phyloP scores from a whole-genome alignment of 2,113 vertebrate species.

The Lepus timidus region DNA sequence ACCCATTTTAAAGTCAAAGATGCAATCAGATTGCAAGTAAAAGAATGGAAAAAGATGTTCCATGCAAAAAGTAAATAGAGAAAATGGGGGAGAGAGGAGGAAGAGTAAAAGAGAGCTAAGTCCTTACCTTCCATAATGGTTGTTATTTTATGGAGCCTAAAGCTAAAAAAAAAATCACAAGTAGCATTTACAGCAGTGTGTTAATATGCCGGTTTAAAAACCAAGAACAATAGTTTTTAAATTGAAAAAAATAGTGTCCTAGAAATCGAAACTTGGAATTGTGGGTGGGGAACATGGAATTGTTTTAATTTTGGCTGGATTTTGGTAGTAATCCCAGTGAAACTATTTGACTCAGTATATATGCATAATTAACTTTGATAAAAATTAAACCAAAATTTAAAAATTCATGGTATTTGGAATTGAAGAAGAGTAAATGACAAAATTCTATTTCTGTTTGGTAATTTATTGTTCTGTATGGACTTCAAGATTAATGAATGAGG shows the following conservation, averaged over 20 bases:
- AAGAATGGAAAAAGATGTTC: not conserved
- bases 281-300: not conserved
- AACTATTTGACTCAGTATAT: not conserved
- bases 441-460: not conserved
- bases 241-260: not conserved
- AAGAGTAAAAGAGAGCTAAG: not conserved
- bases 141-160: not conserved
- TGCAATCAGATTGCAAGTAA: not conserved
- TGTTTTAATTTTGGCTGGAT: not conserved
- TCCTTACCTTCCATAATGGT: not conserved
- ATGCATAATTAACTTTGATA: not conserved
- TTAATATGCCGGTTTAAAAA: not conserved
- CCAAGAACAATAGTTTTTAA: not conserved
- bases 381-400: constrained; percentile 25
- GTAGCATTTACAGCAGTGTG: not conserved
- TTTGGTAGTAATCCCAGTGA: not conserved
- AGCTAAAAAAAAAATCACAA: not conserved
- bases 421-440: not conserved
- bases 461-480: not conserved
- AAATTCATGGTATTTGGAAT: not conserved
- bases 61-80: not conserved
- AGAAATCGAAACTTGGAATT: not conserved
- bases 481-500: not conserved
- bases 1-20: not conserved
- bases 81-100: not conserved